Conservation (phyloP, 2,888 invertebrate species). For the Erebia palarica region DNA sequence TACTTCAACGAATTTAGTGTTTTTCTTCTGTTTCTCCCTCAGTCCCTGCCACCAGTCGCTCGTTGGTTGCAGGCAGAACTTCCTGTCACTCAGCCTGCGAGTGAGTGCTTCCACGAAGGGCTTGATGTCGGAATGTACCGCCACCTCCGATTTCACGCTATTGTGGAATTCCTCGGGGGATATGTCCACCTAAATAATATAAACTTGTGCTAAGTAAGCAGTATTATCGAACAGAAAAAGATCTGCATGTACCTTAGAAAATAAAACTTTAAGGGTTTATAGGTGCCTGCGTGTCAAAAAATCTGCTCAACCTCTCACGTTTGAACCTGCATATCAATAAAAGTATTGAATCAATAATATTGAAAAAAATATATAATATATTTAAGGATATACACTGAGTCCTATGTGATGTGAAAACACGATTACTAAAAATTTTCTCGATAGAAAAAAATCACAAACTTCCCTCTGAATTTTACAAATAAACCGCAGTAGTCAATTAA, state of each 20-base stretch:
- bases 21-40: constrained; percentile 86
- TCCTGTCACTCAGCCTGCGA: constrained; percentile 79
- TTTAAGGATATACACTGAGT: no score
- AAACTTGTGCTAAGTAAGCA: background rate
- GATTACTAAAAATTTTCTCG: no score
- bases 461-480: no score
- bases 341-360: no score
- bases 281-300: no score
- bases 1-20: constrained; percentile 87
- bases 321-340: no score
- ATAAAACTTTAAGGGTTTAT: no score
- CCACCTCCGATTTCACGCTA: constrained; percentile 90
- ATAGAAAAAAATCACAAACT: no score
- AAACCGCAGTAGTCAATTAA: no score
- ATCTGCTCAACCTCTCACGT: no score
- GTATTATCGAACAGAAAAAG: background rate
- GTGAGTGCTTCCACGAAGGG: constrained; percentile 86
- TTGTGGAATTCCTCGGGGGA: constrained; percentile 96
- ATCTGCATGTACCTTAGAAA: background rate
- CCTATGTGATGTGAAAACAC: no score
- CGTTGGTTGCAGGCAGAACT: constrained; percentile 81
- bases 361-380: no score
- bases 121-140: constrained; percentile 92
- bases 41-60: constrained; percentile 91
- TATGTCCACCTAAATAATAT: constrained; percentile 89